Base-by-base conservation (phyloP, 2,113 vertebrate genomes). In the Trogon surrucura region DNA sequence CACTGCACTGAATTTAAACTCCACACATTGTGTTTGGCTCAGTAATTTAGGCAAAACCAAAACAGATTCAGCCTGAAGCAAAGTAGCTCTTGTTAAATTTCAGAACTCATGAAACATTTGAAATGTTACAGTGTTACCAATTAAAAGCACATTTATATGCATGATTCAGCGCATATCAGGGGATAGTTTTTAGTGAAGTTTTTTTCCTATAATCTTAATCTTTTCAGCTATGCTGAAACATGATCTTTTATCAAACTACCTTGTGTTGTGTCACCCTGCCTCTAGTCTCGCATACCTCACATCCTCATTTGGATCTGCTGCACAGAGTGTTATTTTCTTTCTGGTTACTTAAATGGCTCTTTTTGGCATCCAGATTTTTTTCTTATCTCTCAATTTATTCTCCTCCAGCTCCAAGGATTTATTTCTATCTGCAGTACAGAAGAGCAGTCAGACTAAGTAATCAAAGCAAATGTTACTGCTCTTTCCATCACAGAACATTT, bases 61-160 rank as follows among this genome's bases (percentile, higher is more conserved):
- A 95, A 57, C 53, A 79, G 27, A 91, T 70, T 85, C 73, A 85
- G 88, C 91, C 92, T 93, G 72, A 92, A 93, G 88, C 95, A 66
- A 85, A 45, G 34, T 5, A 89, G 29, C n/a, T 79, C 45, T 77
- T 89, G 41, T 69, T 93, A 89, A 87, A 91, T 91, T 95, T 94
- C 83, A 82, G 86, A 95, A 93, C n/a, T 89, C 34, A 51, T 44
- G 83, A 69, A 92, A 75, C 45, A 61, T 81, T 74, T 87, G 56
- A 94, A 95, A 78, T 84, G 44, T 41, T 93, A 13, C 65, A 81
- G 61, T 80, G n/a, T 73, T 81, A 65, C 57, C 91, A 94, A 93
- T 96, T 87, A 97, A 95, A 91, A 91, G 23, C 53, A 79, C 4
- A 0, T 89, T 96, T 93, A 87, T 89, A 78, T 81, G 80, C 77